These are phyloP conservation scores for Suncus etruscus DNA, from an alignment of 2,113 vertebrate species.

Conservation along the genomic window DNA sequence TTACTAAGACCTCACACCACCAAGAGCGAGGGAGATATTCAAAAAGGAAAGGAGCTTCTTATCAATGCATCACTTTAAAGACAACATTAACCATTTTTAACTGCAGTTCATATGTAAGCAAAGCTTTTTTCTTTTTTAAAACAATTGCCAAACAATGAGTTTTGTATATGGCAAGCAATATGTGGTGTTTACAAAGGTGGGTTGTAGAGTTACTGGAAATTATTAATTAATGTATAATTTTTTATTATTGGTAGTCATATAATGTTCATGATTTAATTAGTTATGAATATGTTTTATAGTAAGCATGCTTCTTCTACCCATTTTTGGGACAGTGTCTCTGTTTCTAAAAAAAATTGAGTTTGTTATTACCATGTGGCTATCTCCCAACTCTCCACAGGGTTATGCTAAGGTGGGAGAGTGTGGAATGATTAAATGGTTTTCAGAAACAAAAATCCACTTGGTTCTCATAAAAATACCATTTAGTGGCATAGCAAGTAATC, in stretches of 20 bases:
- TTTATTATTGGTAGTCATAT: conserved; percentile 39
- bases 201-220: neutral
- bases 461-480: neutral
- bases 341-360: neutral
- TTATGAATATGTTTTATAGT: neutral
- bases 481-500: neutral
- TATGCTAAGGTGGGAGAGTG: neutral
- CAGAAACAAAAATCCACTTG: neutral
- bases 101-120: neutral
- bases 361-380: neutral
- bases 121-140: conserved; percentile 28
- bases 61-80: neutral
- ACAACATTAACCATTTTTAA: neutral
- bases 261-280: conserved; percentile 43
- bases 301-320: conserved; percentile 29
- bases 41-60: neutral
- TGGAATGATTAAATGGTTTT: too few species aligned
- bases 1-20: neutral
- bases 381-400: neutral
- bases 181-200: neutral
- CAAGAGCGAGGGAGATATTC: neutral
- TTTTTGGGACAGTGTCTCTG: neutral
- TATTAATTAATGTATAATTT: neutral
- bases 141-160: conserved; percentile 2
- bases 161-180: conserved; percentile 1